Percentiles rank a stretch among this genome's conserved stretches.
phyloP scores from a whole-genome alignment of 2,113 vertebrate species.

The Pagrus major region DNA sequence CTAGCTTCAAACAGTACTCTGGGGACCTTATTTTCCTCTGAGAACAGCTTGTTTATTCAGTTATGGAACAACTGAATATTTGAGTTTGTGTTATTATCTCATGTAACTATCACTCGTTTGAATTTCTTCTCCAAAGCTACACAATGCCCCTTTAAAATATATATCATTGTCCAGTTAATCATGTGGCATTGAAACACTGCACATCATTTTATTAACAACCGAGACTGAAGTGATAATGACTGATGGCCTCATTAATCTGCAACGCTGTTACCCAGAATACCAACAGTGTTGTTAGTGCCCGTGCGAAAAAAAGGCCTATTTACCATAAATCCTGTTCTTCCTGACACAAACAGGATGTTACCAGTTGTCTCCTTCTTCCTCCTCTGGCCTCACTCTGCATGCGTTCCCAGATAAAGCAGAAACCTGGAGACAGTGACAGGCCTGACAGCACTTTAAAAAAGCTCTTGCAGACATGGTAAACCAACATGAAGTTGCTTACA shows the following conservation, averaged over 20 bases:
- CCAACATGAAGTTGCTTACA: not conserved
- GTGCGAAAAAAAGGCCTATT: not conserved
- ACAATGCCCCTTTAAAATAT: too few species aligned
- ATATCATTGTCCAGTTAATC: not conserved
- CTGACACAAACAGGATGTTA: conserved; percentile 31
- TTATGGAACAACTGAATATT: too few species aligned
- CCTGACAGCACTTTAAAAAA: not conserved
- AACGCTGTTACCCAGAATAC: not conserved
- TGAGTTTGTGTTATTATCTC: too few species aligned
- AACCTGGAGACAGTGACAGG: not conserved
- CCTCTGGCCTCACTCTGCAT: not conserved
- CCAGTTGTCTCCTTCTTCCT: conserved; percentile 13
- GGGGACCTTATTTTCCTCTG: too few species aligned
- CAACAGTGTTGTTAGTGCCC: not conserved
- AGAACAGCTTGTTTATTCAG: too few species aligned
- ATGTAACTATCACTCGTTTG: too few species aligned
- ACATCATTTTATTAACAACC: not conserved
- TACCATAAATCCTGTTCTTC: conserved; percentile 27
- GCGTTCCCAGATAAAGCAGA: conserved; percentile 8
- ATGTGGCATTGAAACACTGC: not conserved
- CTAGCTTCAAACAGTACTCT: too few species aligned
- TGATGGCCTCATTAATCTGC: not conserved
- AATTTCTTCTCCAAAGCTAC: too few species aligned
- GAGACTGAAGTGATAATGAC: not conserved
- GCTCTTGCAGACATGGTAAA: not conserved